A percentile compares a stretch with the other conserved stretches of the same genome.
Conservation (phyloP, 1,140 invertebrate genomes). For the Lordiphosa clarofinis region DNA sequence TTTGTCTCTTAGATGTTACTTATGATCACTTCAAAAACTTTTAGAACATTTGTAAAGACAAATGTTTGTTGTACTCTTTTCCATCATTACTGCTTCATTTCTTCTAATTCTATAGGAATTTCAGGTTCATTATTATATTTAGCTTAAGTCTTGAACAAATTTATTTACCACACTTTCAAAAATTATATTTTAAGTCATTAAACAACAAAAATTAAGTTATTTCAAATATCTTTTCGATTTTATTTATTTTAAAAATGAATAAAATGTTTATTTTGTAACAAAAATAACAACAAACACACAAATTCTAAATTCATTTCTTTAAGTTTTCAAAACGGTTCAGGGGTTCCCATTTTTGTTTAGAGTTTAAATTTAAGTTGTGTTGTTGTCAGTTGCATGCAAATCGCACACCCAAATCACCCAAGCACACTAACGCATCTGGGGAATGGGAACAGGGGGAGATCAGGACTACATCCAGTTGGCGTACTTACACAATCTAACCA, state of each 20-base stretch:
- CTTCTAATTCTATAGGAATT: no score
- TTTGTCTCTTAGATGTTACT: no score
- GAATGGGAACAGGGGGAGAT: constrained; percentile 14
- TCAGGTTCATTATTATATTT: neutral
- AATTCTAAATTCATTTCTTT: constrained; percentile 62
- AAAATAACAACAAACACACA: constrained; percentile 40
- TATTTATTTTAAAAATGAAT: constrained; percentile 77
- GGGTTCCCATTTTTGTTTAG: constrained; percentile 6
- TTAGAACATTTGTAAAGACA: no score
- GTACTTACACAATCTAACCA: constrained; percentile 42
- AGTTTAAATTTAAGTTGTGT: constrained; percentile 24
- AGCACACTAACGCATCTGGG: constrained; percentile 26
- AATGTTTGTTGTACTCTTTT: no score
- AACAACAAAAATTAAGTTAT: no score
- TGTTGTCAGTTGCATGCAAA: constrained; percentile 36
- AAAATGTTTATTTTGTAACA: constrained; percentile 55
- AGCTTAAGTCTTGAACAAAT: neutral
- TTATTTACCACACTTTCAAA: neutral
- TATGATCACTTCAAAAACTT: no score
- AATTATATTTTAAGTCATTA: no score
- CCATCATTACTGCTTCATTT: no score
- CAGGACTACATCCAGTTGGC: constrained; percentile 13
- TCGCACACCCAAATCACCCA: constrained; percentile 5
- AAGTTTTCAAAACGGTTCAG: constrained; percentile 30
- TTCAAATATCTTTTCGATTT: constrained; percentile 34